Evolutionary conservation across 2,113 vertebrate genomes (phyloP).

Genomic region (Aleadryas rufinucha): DNA sequence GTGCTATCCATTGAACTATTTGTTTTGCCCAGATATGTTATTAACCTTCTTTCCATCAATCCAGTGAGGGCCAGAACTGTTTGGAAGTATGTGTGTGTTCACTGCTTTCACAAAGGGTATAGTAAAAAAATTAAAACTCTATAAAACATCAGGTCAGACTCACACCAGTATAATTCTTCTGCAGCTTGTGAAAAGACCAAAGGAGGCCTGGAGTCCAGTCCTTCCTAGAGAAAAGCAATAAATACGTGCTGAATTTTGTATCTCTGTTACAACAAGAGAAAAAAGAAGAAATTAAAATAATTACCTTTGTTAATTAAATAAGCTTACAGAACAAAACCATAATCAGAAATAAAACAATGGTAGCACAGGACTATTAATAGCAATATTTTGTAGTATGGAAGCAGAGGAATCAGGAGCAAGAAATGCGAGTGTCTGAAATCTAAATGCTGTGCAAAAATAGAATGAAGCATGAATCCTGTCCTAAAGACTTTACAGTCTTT

Average conservation of each 20-base stretch:
- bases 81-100: not conserved
- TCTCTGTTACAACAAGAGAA: not conserved
- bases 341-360: not conserved
- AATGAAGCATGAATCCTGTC: not conserved
- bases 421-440: not conserved
- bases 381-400: not conserved
- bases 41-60: slow-evolving; percentile 50
- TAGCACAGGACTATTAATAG: not conserved
- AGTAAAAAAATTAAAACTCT: slow-evolving; percentile 19
- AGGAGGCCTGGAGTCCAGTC: not conserved
- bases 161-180: not conserved
- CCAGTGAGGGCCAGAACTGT: not conserved
- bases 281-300: not conserved
- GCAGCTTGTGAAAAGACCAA: not conserved
- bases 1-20: not conserved
- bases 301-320: not conserved
- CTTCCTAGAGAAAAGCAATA: not conserved
- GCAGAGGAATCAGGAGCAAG: not conserved
- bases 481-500: not conserved
- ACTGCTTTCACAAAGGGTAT: not conserved
- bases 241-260: not conserved
- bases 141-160: not conserved
- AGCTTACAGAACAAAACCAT: not conserved
- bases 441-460: not conserved
- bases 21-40: slow-evolving; percentile 28